A percentile compares a stretch with the other conserved stretches of the same genome.
Conservation (phyloP, 1,140 invertebrate genomes). For the Drosophila pectinifera region DNA sequence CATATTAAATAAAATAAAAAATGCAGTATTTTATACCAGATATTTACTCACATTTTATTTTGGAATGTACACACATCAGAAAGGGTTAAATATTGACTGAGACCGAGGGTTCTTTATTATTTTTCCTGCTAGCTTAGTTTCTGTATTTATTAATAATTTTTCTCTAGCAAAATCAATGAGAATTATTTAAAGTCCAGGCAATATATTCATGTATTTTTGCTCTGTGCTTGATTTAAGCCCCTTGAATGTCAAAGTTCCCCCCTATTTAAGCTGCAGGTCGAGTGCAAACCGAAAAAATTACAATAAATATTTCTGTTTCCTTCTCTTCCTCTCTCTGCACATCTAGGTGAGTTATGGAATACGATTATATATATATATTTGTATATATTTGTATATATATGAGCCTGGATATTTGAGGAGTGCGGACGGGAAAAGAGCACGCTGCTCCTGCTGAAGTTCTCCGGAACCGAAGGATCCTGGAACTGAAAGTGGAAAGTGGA, state of each 20-base stretch:
- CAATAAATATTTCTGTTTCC: constrained; percentile 34
- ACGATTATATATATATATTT: constrained; percentile 13
- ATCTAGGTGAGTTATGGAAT: constrained; percentile 52
- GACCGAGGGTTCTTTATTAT: neutral
- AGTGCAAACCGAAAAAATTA: constrained; percentile 31
- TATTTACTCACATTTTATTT: neutral
- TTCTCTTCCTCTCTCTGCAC: constrained; percentile 6
- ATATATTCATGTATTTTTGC: neutral
- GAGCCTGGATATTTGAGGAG: constrained; percentile 35
- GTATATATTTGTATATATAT: constrained; percentile 2
- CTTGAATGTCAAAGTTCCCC: constrained; percentile 29
- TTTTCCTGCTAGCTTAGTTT: neutral
- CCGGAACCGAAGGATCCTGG: neutral
- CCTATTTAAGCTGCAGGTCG: constrained; percentile 3
- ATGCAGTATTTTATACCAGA: too few relatives aligned
- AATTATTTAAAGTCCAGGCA: neutral
- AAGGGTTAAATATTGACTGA: too few relatives aligned
- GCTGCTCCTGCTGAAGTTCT: constrained; percentile 45
- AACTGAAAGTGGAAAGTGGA: constrained; percentile 22
- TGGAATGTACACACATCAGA: neutral
- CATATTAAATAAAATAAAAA: neutral
- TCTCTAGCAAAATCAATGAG: too few relatives aligned
- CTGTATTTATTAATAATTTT: neutral
- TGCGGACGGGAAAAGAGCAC: constrained; percentile 10
- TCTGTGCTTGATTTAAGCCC: constrained; percentile 6